Evolutionary conservation across 2,113 vertebrate genomes (phyloP).

Genomic region (Stigmatopora nigra): DNA sequence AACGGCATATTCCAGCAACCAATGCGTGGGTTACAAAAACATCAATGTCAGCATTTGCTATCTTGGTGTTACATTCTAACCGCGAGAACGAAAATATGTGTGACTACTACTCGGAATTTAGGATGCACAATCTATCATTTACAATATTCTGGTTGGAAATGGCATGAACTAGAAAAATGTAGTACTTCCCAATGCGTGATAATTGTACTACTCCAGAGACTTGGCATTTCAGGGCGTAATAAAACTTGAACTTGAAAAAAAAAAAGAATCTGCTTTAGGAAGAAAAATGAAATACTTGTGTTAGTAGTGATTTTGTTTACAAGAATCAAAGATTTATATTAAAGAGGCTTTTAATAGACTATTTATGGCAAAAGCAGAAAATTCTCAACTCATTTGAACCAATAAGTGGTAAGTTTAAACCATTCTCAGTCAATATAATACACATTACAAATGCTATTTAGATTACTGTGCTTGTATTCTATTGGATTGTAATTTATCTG

Average conservation of each 20-base stretch:
- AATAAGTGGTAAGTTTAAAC: too few relatives aligned
- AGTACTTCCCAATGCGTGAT: conserved; percentile 6
- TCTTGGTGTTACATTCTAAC: conserved; percentile 51
- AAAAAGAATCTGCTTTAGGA: conserved; percentile 36
- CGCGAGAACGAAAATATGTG: conserved; percentile 6
- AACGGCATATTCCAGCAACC: conserved; percentile 5
- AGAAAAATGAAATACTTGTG: neutral
- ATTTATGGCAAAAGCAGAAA: conserved; percentile 25
- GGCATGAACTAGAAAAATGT: conserved; percentile 8
- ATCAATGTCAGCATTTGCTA: conserved; percentile 11
- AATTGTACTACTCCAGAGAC: conserved; percentile 18
- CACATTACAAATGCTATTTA: neutral
- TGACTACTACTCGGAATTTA: conserved; percentile 7
- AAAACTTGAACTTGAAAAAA: conserved; percentile 40
- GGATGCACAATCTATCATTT: conserved; percentile 26
- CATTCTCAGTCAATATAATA: neutral
- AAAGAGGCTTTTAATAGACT: conserved; percentile 28
- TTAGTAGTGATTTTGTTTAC: conserved; percentile 18
- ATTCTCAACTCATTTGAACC: conserved; percentile 37
- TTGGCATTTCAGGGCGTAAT: conserved; percentile 24
- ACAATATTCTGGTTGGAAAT: conserved; percentile 22
- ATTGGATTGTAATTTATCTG: neutral
- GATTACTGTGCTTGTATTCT: neutral
- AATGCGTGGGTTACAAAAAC: conserved; percentile 10
- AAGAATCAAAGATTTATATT: conserved; percentile 34